Evolutionary conservation across 2,888 invertebrate species (phyloP).

Genomic region (Ptilodon capucinus): DNA sequence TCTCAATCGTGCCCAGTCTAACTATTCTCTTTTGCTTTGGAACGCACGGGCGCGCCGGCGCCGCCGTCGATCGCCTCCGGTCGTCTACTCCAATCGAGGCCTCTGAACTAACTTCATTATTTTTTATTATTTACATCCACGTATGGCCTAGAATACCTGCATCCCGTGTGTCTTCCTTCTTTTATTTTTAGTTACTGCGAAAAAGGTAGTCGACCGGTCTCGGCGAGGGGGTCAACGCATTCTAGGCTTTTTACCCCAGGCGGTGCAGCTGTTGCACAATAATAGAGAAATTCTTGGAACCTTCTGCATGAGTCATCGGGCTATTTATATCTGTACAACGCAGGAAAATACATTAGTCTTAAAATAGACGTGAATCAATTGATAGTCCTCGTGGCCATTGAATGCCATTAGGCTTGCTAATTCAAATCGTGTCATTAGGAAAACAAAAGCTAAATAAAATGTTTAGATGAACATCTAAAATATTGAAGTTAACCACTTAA

Average conservation of each 20-base stretch:
- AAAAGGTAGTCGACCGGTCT: slow-evolving; percentile 71
- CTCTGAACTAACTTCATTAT: slow-evolving; percentile 66
- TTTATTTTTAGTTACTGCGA: slow-evolving; percentile 74
- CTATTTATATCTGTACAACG: slow-evolving; percentile 38
- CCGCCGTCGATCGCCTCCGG: slow-evolving; percentile 27
- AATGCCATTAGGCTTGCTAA: slow-evolving; percentile 22
- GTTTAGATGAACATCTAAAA: too few relatives aligned
- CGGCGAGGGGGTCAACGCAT: slow-evolving; percentile 67
- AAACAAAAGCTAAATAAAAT: too few relatives aligned
- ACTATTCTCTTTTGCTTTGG: slow-evolving; percentile 56
- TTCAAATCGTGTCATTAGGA: slow-evolving; percentile 8
- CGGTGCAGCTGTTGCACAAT: slow-evolving; percentile 78
- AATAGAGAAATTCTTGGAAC: slow-evolving; percentile 69
- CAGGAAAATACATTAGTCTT: slow-evolving; percentile 27
- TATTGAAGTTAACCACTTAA: slow-evolving; percentile 2
- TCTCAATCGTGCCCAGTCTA: slow-evolving; percentile 45
- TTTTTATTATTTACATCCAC: slow-evolving; percentile 60
- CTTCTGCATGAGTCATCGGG: slow-evolving; percentile 47
- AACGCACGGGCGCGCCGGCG: slow-evolving; percentile 36
- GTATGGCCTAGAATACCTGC: slow-evolving; percentile 65
- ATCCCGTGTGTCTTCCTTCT: slow-evolving; percentile 66
- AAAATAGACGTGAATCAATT: slow-evolving; percentile 30
- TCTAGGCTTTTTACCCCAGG: slow-evolving; percentile 69
- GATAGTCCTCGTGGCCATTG: slow-evolving; percentile 22
- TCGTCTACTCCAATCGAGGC: slow-evolving; percentile 56